phyloP scores from a whole-genome alignment of 2,888 invertebrate genomes.

The Portevinia maculata region DNA sequence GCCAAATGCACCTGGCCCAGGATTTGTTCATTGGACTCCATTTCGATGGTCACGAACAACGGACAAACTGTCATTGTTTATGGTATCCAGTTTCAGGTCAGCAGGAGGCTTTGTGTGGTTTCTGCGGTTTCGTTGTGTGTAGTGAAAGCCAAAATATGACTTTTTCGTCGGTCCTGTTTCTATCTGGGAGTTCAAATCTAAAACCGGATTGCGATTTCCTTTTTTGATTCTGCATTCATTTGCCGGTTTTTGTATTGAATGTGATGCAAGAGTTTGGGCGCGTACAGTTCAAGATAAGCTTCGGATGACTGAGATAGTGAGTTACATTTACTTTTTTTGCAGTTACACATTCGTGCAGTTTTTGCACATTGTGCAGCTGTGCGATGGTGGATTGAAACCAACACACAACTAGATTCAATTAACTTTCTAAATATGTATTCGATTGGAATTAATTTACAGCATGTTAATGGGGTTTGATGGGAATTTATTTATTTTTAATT shows the following conservation, averaged over 20 bases:
- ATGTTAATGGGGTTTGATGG: conserved; percentile 40
- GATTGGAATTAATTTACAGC: conserved; percentile 60
- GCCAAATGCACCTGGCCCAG: conserved; percentile 52
- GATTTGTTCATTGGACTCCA: conserved; percentile 20
- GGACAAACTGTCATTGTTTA: conserved; percentile 39
- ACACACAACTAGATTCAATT: too few relatives aligned
- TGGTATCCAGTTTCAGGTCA: conserved; percentile 52
- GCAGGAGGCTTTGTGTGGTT: conserved; percentile 44
- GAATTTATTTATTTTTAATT: conserved; percentile 24
- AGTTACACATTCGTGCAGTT: not conserved
- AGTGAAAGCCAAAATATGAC: conserved; percentile 65
- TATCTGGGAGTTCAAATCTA: conserved; percentile 61
- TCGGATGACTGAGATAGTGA: conserved; percentile 29
- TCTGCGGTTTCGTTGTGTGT: conserved; percentile 37
- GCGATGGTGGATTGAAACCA: conserved; percentile 14
- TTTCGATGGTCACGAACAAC: conserved; percentile 52
- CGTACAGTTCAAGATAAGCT: conserved; percentile 63
- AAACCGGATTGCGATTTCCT: conserved; percentile 65
- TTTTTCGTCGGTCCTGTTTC: conserved; percentile 44
- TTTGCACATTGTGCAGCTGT: conserved; percentile 34
- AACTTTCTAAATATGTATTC: conserved; percentile 63
- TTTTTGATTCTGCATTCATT: not conserved
- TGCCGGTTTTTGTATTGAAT: conserved; percentile 22
- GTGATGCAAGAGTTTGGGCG: conserved; percentile 53
- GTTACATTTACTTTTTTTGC: not conserved